These are phyloP conservation scores for Heterotis niloticus DNA, from an alignment of 2,113 vertebrate species.

Conservation along the genomic window DNA sequence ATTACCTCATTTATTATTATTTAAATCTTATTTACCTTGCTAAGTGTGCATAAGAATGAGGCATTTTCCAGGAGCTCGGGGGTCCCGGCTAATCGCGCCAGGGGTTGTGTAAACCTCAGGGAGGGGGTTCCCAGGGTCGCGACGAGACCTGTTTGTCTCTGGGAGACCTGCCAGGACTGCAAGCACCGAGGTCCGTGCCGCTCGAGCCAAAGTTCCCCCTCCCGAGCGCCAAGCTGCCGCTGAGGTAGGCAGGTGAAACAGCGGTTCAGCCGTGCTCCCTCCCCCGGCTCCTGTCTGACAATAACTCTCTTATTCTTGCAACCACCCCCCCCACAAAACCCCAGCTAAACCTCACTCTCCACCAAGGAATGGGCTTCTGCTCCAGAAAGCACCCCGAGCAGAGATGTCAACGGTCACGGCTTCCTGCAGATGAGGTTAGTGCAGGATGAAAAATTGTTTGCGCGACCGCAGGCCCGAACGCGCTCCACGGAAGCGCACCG, in stretches of 20 bases:
- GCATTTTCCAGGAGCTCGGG: conserved; percentile 45
- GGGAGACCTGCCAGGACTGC: conserved; percentile 26
- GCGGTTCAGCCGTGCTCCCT: conserved; percentile 10
- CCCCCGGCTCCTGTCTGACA: conserved; percentile 22
- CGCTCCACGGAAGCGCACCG: conserved; percentile 14
- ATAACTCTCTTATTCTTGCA: conserved; percentile 30
- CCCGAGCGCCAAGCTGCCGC: not conserved
- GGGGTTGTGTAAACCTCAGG: conserved; percentile 20
- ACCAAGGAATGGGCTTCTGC: not conserved
- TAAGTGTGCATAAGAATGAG: conserved; percentile 64
- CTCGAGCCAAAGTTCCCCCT: not conserved
- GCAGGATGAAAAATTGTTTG: not conserved
- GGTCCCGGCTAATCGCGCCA: conserved; percentile 39
- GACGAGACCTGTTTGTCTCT: not conserved
- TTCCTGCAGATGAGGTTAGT: not conserved
- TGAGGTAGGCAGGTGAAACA: conserved; percentile 32
- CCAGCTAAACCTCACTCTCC: conserved; percentile 13
- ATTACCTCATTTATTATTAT: conserved; percentile 66
- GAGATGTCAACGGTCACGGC: not conserved
- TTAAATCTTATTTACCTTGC: conserved; percentile 67
- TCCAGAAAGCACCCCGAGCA: not conserved
- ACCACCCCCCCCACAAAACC: conserved; percentile 11
- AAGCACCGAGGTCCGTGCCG: not conserved
- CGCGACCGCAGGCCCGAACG: conserved; percentile 30
- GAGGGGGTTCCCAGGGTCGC: not conserved